These are phyloP conservation scores for Sebastolobus altivelis DNA, from an alignment of 2,797 vertebrate genomes.

Conservation along the genomic window DNA sequence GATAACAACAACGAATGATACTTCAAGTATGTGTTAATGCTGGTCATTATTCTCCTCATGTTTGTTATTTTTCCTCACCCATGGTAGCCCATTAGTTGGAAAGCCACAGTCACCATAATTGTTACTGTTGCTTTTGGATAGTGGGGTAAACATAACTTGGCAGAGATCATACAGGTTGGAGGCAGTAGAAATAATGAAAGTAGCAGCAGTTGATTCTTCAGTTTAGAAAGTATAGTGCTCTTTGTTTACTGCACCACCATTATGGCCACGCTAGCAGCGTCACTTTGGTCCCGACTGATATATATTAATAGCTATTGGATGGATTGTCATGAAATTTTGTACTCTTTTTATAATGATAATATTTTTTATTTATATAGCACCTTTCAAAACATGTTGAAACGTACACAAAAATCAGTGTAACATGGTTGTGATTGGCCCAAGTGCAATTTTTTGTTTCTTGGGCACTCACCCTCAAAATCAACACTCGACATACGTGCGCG, in stretches of 20 bases:
- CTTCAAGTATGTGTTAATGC: background rate
- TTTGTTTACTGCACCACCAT: background rate
- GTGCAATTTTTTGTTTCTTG: no score
- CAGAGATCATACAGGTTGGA: background rate
- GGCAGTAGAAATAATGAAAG: background rate
- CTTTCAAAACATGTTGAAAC: no score
- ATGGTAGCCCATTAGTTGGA: background rate
- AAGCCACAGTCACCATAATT: background rate
- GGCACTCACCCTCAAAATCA: no score
- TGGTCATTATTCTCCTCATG: background rate
- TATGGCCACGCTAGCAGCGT: background rate
- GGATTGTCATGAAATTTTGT: background rate
- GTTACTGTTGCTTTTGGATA: background rate
- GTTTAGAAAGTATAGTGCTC: background rate
- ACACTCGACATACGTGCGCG: no score
- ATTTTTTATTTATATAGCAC: no score
- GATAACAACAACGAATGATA: background rate
- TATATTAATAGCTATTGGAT: background rate
- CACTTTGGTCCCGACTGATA: background rate
- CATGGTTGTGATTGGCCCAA: no score
- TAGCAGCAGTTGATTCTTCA: slow-evolving; percentile 1
- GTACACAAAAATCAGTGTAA: no score
- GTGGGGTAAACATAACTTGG: background rate
- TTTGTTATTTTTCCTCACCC: background rate
- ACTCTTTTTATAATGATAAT: background rate